Evolutionary conservation across 2,797 vertebrate genomes (phyloP), one percentile per base, ranked within the genome.

Genomic region (Neoniphon sammara): DNA sequence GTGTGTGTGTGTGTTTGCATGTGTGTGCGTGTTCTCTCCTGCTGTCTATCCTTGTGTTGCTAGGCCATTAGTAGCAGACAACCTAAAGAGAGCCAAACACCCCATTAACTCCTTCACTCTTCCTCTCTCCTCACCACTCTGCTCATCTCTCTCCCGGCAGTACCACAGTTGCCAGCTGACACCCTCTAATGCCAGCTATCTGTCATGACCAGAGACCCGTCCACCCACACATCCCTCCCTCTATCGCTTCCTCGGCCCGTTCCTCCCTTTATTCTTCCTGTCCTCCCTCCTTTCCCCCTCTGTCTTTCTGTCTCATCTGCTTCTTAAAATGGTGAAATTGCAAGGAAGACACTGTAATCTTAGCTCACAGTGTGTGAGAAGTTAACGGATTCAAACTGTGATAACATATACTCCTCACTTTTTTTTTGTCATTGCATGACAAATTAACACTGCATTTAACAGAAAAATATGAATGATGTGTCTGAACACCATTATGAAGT

Each of bases 171-270:
- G 91, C 93, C 95, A 96, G 96, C 95, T 95, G 94, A 95, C 93
- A 93, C 92, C 87, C 93, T 93, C 94, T 95, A 96, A 96, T 94
- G 95, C 95, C 95, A 94, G 92, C 88, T 92, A 95, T 95, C 93
- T 91, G 93, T 95, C 94, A 96, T 89, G 83, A 92, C 77, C 80
- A 79, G 71, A 84, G 87, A 87, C 80, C 85, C 93, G 89, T 93
- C 93, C 93, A 91, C 93, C 93, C 92, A 91, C 91, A 83, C 87
- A 86, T 84, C 73, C 83, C 65, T 80, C 78, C 68, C 77, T 80
- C 63, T 34, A 66, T 74, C 72, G 76, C 18, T n/a, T 72, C 72
- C 77, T 46, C 57, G 1, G 53, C 18, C 31, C 42, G n/a, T 79
- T 76, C 55, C 63, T 58, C 52, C 59, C 25, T 80, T 80, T 63